Evolutionary conservation across 1,140 invertebrate genomes (phyloP), one percentile per base, ranked within the genome.

Genomic region (Marisa cornuarietis): DNA sequence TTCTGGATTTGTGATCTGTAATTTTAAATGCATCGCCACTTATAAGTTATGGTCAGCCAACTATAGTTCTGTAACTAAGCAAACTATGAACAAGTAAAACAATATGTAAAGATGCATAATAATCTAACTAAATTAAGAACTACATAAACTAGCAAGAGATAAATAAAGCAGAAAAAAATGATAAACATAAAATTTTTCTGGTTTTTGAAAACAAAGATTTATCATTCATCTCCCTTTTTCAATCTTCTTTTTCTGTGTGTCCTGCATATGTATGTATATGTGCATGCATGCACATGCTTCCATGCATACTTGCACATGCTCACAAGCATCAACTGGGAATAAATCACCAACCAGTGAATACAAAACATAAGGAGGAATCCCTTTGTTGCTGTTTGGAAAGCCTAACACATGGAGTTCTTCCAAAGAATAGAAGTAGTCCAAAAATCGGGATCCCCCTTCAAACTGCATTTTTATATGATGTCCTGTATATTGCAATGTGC

Each of bases 391-490:
- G 80, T 79, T 80, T 20, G 81, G 79, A 31, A 80, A 82, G 16
- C 84, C 86, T 20, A 83, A 80, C 6, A 87, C 83, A 79, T 84
- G 83, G 51, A 87, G 84, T 26, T 82, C 83, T 42, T 86, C 84
- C 20, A 87, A 68, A 42, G 83, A 79, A 62, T 76, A 63, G 75
- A 83, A 86, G 76, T 87, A 85, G 66, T 87, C 83, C 79, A 87
- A 83, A 22, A 87, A 76, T 20, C 81, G 79, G 16, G 81, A 79
- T 24, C 78, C 79, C 16, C 81, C 80, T 68, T 78, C 68, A 61
- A 82, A 83, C 63, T 82, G 83, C 81, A 79, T 82, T 66, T 79
- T 75, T 71, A 79, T 82, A 20, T 71, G 54, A 31, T 80, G 66
- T 42, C 81, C 78, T 58, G 11, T 58, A 79, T 82, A 71, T 78